phyloP scores from a whole-genome alignment of 92 coral and sea anemone species.

The Umimayanthus chanpuru region DNA sequence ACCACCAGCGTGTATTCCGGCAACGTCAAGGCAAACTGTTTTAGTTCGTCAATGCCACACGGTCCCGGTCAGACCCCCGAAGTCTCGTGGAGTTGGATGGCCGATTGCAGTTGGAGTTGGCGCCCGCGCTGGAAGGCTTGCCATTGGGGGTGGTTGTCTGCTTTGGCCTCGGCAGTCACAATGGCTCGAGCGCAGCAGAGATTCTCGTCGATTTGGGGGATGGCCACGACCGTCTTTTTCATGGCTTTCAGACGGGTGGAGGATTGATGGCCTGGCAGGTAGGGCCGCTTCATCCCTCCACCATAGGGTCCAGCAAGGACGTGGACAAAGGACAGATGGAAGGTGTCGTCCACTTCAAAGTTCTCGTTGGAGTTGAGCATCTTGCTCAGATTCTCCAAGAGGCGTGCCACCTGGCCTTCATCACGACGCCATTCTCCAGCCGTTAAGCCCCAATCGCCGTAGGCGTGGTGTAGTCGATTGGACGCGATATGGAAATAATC shows the following conservation, averaged over 20 bases:
- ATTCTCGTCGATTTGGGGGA: no score
- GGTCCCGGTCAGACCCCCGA: no score
- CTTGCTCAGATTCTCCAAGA: no score
- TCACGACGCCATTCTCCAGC: slow-evolving; percentile 38
- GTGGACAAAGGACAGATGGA: slow-evolving; percentile 41
- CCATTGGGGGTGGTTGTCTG: background rate
- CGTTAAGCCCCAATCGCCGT: slow-evolving; percentile 33
- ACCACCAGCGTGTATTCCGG: no score
- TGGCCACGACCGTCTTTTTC: no score
- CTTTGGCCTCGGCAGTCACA: no score
- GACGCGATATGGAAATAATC: slow-evolving; percentile 6
- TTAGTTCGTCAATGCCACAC: background rate
- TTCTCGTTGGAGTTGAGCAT: no score
- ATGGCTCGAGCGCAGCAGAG: no score
- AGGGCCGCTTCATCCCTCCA: background rate
- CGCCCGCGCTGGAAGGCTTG: background rate
- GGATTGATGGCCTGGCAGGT: slow-evolving; percentile 41
- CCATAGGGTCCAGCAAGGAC: slow-evolving; percentile 36
- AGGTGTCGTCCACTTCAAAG: no score
- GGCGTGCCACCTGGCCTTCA: no score
- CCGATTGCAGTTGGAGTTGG: background rate
- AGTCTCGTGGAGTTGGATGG: no score
- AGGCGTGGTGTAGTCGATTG: slow-evolving; percentile 18
- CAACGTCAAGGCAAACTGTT: background rate
- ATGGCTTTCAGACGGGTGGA: no score